Evolutionary conservation across 2,113 vertebrate genomes (phyloP), one percentile per base, ranked within the genome.

Genomic region (Syngnathoides biaculeatus): DNA sequence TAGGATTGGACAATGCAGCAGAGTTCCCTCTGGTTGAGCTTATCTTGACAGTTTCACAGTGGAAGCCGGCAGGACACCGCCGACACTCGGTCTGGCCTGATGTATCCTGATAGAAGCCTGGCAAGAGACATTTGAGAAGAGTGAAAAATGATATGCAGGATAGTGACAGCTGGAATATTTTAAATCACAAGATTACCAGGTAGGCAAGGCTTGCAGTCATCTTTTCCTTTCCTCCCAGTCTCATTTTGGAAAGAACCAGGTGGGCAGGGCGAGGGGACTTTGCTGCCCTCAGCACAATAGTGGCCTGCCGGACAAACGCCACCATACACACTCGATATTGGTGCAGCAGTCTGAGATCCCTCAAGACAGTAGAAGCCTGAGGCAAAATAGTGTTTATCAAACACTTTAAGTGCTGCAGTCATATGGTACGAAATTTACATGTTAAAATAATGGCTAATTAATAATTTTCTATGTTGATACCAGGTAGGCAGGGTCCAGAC

Each of bases 221-320:
- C 79, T 74, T 59, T 80, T 67, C 67, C 55, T 81, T 78, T 90
- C 68, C 88, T 87, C 63, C 89, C 87, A 9, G 76, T 84, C 39
- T 83, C 53, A 68, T 89, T 77, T 40, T 65, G 84, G 50, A 86
- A 84, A 13, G 83, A 92, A 47, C 91, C 92, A 57, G 83, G 42
- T 17, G 89, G 89, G 68, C 92, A 93, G 14, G 91, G 85, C 24
- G 71, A 67, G 47, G 91, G 91, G 2, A 84, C 64, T 38, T 81
- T 75, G 65, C 77, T 91, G 75, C 92, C 85, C 2, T 80, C 71
- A 58, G 90, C 86, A 84, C 96, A 98, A 86, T 92, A 97, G 65
- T 97, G 84, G 4, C 96, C 97, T 10, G 38, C 43, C 0, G 92
- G 93, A 69, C 96, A 98, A 68, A 93, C 13, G 50, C 80, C 83